Evolutionary conservation across 1,140 invertebrate species (phyloP), one percentile per base, ranked within the genome.

Genomic region (Melanaphis sacchari): DNA sequence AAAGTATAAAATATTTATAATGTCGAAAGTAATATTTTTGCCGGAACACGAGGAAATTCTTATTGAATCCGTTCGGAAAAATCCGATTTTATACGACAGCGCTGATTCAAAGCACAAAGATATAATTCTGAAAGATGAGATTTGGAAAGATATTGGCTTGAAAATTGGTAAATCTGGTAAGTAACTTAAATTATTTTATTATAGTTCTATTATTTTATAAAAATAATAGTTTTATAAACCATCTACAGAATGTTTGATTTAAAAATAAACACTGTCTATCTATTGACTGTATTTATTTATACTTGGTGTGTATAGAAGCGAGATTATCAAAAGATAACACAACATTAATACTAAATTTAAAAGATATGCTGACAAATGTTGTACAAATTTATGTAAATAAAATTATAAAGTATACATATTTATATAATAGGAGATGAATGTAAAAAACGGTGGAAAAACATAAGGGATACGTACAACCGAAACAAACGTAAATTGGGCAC

Each of bases 121-220:
- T 81, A 81, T 38, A 81, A 38, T 81, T 81, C n/a, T 81, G 36
- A 81, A 81, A 81, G 76, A 36, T 81, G 76, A 81, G 36, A 81
- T 81, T 81, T 81, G 76, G n/a, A 81, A 81, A 81, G 76, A 81
- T 36, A 81, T 81, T 81, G 76, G 76, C 76, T 76, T 76, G 59
- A 76, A 76, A 76, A 76, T 76, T 76, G 59, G 59, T 26, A 81
- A 81, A 81, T 81, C 76, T 38, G 76, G 76, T 81, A 81, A 81
- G 76, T 81, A 81, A 6, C 36, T 81, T 81, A 81, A 81, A 81
- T 81, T 81, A 81, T 81, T 81, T 81, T 81, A 66, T 66, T 31
- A 66, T 66, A 66, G n/a, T n/a, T n/a, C n/a, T n/a, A n/a, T n/a
- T n/a, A n/a, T n/a, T n/a, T n/a, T n/a, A n/a, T n/a, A n/a, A n/a